Evolutionary conservation across 1,140 invertebrate genomes (phyloP), one percentile per base, ranked within the genome.

Genomic region (Ceratosolen fusciceps): DNA sequence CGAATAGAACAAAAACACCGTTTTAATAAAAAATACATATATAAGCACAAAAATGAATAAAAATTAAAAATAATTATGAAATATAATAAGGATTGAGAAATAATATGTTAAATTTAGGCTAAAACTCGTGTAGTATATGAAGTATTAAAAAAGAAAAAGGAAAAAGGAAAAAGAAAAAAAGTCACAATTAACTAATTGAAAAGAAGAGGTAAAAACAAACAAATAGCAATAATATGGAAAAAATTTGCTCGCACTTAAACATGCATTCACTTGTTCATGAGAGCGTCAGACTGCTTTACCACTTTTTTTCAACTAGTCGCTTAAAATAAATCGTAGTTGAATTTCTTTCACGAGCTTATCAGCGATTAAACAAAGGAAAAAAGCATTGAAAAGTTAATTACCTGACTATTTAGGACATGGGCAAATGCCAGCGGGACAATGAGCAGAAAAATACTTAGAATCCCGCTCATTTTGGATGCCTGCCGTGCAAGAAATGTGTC

Each of bases 391-490:
- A 49, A 70, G 26, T 2, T 47, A 54, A 49, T 74, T 68, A 79
- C 77, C 71, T 79, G 47, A 65, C 34, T 72, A n/a, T 68, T 26
- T 3, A 79, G 9, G 34, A 79, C 29, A 24, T 79, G 60, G 16
- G 58, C 56, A 21, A 68, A 12, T 2, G 72, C 62, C 71, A 79
- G 31, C 8, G 74, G 74, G 12, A 29, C 49, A n/a, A 74, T 5
- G n/a, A 79, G 10, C 9, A 79, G 47, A 3, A 56, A 60, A 60
- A 71, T 71, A 5, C 2, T 21, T 24, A 43, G 9, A 39, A 29
- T 39, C 24, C 2, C n/a, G 37, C 67, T 52, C 76, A 77, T 77
- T 29, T 60, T 77, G 24, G 21, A 47, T 31, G 71, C 0, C 26
- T 31, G 3, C 3, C 26, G 12, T 24, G 1, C 52, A 31, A 52